phyloP scores from a whole-genome alignment of 2,113 vertebrate species.

The Trichomycterus rosablanca region DNA sequence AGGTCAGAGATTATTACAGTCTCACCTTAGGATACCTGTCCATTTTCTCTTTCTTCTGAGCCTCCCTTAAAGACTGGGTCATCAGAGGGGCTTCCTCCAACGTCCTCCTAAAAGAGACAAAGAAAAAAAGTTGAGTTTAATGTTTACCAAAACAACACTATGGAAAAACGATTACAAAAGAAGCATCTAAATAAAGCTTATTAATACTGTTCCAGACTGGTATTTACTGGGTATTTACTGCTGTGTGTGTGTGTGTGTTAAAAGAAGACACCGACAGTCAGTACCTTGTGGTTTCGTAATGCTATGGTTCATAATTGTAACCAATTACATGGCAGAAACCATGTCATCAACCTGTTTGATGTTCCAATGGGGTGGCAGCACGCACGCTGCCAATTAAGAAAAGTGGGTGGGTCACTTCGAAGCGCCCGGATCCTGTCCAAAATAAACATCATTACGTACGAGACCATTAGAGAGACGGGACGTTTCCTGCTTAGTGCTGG shows the following conservation, averaged over 20 bases:
- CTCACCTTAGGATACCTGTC: conserved; percentile 85
- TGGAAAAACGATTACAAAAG: neutral
- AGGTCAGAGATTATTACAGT: neutral
- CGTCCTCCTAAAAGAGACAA: conserved; percentile 64
- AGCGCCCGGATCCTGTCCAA: conserved; percentile 37
- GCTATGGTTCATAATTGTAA: conserved; percentile 55
- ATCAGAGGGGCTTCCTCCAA: conserved; percentile 87
- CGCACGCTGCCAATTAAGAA: conserved; percentile 13
- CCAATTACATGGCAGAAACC: conserved; percentile 48
- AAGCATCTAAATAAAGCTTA: conserved; percentile 16
- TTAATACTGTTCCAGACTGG: conserved; percentile 13
- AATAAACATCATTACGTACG: conserved; percentile 12
- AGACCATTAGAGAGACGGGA: conserved; percentile 2
- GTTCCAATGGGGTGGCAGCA: conserved; percentile 2
- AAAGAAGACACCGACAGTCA: conserved; percentile 24
- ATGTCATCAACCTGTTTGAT: conserved; percentile 44
- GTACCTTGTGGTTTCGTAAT: conserved; percentile 56
- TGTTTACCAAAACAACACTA: neutral
- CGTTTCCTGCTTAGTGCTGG: neutral
- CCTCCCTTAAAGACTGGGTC: conserved; percentile 77
- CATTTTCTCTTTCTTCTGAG: conserved; percentile 82
- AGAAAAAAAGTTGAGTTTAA: neutral
- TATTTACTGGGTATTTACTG: neutral
- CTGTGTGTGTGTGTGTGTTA: neutral
- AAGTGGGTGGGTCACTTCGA: conserved; percentile 42